phyloP scores from a whole-genome alignment of 2,888 invertebrate species.

The Eupithecia abbreviata region DNA sequence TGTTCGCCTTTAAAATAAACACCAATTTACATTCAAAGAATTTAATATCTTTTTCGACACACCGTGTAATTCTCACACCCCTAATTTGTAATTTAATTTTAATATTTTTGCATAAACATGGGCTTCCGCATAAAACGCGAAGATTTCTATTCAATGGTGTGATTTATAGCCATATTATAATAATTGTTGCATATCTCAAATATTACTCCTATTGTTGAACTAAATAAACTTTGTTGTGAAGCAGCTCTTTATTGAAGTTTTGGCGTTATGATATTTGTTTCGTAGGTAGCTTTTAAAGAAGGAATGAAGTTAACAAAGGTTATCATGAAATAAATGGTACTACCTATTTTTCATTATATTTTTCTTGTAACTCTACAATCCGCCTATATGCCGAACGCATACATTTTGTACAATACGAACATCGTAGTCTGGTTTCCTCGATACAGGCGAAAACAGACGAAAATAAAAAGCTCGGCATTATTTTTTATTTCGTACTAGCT shows the following conservation, averaged over 20 bases:
- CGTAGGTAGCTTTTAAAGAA: neutral
- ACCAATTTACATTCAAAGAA: slow-evolving; percentile 9
- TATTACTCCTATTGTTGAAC: slow-evolving; percentile 59
- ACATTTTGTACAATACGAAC: neutral
- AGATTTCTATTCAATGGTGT: slow-evolving; percentile 59
- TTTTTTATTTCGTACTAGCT: no score
- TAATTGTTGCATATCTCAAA: slow-evolving; percentile 61
- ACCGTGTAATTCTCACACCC: slow-evolving; percentile 47
- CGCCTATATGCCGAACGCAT: neutral
- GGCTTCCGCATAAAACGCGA: slow-evolving; percentile 67
- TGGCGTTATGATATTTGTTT: neutral
- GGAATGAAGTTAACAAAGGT: no score
- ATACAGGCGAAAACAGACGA: neutral
- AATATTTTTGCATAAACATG: slow-evolving; percentile 78
- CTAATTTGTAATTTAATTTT: slow-evolving; percentile 61
- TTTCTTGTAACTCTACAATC: no score
- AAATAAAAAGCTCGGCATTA: neutral
- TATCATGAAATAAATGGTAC: no score
- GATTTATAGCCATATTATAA: slow-evolving; percentile 78
- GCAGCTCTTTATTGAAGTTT: neutral
- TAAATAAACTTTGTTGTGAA: slow-evolving; percentile 54
- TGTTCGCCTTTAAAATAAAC: slow-evolving; percentile 1
- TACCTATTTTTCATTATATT: no score
- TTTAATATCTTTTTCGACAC: slow-evolving; percentile 23
- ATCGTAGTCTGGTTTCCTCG: neutral